These are phyloP conservation scores for Tragulus kanchil DNA, from an alignment of 2,113 vertebrate genomes.

Conservation along the genomic window DNA sequence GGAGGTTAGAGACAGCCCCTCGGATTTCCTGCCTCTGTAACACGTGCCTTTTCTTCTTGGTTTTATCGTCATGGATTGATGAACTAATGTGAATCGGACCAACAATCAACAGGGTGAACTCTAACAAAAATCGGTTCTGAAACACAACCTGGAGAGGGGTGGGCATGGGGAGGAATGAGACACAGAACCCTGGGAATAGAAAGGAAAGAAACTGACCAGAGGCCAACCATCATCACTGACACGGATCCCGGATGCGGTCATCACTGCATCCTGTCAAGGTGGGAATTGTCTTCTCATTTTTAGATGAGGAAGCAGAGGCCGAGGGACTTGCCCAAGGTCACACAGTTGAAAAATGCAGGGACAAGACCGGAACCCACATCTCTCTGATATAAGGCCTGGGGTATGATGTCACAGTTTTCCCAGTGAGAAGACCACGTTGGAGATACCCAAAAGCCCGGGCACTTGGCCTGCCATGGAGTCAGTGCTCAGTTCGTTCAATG, in stretches of 20 bases:
- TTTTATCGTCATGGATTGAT: background rate
- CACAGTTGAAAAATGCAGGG: background rate
- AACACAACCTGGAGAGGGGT: background rate
- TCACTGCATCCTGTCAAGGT: background rate
- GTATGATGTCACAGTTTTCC: background rate
- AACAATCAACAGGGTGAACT: background rate
- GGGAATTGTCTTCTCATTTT: background rate
- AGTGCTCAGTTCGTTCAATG: background rate
- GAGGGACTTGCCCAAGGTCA: background rate
- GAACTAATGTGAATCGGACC: background rate
- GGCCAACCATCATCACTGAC: background rate
- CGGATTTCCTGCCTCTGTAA: background rate
- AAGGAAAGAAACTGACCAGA: background rate
- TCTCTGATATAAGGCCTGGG: background rate
- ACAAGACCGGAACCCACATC: background rate
- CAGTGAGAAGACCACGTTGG: background rate
- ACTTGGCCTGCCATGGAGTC: background rate
- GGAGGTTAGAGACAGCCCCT: too few relatives aligned
- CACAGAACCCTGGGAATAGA: background rate
- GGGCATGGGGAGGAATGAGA: background rate
- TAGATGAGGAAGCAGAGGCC: background rate
- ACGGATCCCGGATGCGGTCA: rapidly evolving
- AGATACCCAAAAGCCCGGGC: rapidly evolving
- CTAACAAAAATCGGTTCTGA: background rate
- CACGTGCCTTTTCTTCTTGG: background rate